Base-by-base conservation (phyloP, 2,797 vertebrate genomes). In the Spondyliosoma cantharus region DNA sequence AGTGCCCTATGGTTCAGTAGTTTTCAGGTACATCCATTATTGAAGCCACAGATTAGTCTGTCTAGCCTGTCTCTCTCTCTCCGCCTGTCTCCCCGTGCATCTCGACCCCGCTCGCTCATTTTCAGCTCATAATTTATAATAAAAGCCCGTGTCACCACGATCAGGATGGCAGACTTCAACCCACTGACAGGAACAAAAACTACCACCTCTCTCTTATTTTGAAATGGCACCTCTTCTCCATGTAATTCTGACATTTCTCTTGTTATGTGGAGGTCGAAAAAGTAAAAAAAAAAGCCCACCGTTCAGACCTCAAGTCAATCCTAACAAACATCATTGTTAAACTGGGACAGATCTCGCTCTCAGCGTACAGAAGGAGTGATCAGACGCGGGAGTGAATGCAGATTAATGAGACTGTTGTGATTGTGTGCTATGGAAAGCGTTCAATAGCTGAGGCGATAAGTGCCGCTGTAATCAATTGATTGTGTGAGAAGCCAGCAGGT, bases 1-100 rank as follows among this genome's bases (percentile, higher is more conserved):
- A 87, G 72, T 87, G 77, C 22, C 85, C 75, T 50, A 84, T 85
- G 90, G 88, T 91, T 90, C 90, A 92, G 61, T 89, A 88, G 89
- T 90, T 91, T 91, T 74, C 85, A 83, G 77, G 81, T 88, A 64
- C 88, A 92, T 92, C 73, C 86, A 93, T 93, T 90, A 91, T 91
- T 93, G 87, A 92, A 91, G 86, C 72, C 46, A 65, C 62, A 90
- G 86, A 91, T 92, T 87, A 84, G 82, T 82, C 87, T 90, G 84
- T 90, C 91, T 90, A 2, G 85, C 59, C 78, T 78, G 79, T 71
- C 83, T 69, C 63, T 59, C 63, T 59, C 53, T 69, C 60, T 70
- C 71, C 24, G 12, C 62, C 14, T 64, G 46, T 72, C 69, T 80
- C 22, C 66, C 22, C 52, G 22, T 84, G 56, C 54, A 24, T 69